Percentiles rank a stretch among this genome's conserved stretches.
phyloP scores from a whole-genome alignment of 2,113 vertebrate genomes.

The Syngnathus typhle region DNA sequence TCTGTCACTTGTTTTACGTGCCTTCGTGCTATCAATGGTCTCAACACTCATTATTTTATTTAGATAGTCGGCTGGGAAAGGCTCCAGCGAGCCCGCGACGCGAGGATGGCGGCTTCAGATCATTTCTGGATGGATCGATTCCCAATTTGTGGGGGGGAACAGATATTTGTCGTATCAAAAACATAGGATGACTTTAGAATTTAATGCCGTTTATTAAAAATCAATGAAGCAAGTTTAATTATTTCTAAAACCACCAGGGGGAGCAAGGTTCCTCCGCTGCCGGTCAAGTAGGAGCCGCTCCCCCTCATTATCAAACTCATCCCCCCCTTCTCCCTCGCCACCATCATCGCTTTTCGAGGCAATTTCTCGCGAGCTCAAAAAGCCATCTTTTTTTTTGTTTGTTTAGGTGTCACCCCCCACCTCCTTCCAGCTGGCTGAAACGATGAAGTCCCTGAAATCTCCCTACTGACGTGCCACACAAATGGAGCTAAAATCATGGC shows the following conservation, averaged over 20 bases:
- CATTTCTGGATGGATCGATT: background rate
- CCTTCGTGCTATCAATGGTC: background rate
- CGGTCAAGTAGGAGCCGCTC: background rate
- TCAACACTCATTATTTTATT: background rate
- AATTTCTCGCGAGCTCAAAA: background rate
- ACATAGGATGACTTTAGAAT: background rate
- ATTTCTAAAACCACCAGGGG: background rate
- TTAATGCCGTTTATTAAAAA: no score
- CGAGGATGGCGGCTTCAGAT: no score
- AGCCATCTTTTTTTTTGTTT: background rate
- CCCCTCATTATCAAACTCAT: background rate
- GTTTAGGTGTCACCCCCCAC: background rate
- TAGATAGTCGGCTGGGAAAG: background rate
- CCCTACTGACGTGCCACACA: background rate
- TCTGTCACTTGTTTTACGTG: slow-evolving; percentile 24
- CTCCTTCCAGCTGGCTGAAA: background rate
- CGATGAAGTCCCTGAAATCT: background rate
- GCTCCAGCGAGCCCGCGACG: no score
- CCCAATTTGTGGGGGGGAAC: background rate
- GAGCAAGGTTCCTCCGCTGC: background rate
- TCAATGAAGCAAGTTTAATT: background rate
- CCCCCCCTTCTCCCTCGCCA: background rate
- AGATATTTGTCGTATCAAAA: background rate
- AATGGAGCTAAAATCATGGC: background rate
- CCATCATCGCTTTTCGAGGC: background rate